These are phyloP conservation scores for Pemphigus obesinymphae DNA, from an alignment of 1,140 invertebrate species.

Conservation along the genomic window DNA sequence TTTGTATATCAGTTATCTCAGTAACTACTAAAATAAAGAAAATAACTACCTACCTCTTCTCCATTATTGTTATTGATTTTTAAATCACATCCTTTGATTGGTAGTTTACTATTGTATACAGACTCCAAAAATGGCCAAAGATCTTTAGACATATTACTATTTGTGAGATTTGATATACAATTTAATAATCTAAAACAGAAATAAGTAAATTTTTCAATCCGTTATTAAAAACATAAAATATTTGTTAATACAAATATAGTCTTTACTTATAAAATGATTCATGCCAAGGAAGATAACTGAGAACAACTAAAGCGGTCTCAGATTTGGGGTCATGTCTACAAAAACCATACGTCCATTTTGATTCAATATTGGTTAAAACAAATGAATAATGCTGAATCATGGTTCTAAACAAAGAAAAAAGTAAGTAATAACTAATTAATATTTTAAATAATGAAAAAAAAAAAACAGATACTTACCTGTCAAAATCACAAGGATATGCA, in stretches of 20 bases:
- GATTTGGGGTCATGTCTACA: conserved; percentile 84
- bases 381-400: conserved; percentile 84
- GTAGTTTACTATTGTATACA: conserved; percentile 62
- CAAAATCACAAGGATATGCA: conserved; percentile 75
- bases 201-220: not conserved
- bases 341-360: conserved; percentile 94
- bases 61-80: conserved; percentile 18
- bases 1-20: too few relatives aligned
- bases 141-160: conserved; percentile 53
- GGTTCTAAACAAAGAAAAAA: conserved; percentile 54
- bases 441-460: too few relatives aligned
- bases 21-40: too few relatives aligned
- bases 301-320: conserved; percentile 68
- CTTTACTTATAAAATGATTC: conserved; percentile 87
- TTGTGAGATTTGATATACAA: conserved; percentile 58
- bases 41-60: too few relatives aligned
- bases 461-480: conserved; percentile 64
- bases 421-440: conserved; percentile 1
- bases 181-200: conserved; percentile 55
- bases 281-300: conserved; percentile 90
- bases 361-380: conserved; percentile 86
- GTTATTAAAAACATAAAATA: not conserved
- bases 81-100: conserved; percentile 43
- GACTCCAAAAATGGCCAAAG: conserved; percentile 62
- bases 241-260: not conserved